These are phyloP conservation scores for Muntiacus muntjak DNA, from an alignment of 2,113 vertebrate genomes.

Conservation along the genomic window DNA sequence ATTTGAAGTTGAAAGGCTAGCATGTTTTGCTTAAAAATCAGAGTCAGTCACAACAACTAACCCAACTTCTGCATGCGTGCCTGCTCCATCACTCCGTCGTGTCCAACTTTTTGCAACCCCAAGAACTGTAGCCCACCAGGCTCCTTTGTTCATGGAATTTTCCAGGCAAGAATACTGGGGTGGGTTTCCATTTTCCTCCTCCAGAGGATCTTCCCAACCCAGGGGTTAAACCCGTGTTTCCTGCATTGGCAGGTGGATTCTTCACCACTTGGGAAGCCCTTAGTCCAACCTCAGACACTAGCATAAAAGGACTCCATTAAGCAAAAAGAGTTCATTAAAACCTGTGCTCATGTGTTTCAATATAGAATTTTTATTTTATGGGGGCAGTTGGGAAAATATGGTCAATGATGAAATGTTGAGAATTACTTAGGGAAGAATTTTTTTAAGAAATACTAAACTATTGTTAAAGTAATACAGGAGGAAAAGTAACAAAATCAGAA, in stretches of 20 bases:
- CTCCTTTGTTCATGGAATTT: background rate
- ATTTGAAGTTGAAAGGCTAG: background rate
- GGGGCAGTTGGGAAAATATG: background rate
- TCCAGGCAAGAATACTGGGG: background rate
- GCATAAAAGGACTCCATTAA: slow-evolving; percentile 19
- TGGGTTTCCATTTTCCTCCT: background rate
- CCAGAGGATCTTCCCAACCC: background rate
- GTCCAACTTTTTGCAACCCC: background rate
- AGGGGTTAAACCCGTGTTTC: background rate
- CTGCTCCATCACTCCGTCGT: background rate
- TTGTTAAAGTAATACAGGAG: background rate
- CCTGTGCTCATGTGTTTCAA: background rate
- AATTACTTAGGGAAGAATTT: slow-evolving; percentile 19
- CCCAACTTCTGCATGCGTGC: background rate
- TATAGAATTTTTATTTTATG: slow-evolving; percentile 34
- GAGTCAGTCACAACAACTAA: slow-evolving; percentile 34
- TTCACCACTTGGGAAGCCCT: background rate
- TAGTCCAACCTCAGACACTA: slow-evolving; percentile 36
- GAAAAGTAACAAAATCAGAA: background rate
- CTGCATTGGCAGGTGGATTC: background rate
- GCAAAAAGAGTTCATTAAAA: slow-evolving; percentile 27
- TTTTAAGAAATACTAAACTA: slow-evolving; percentile 31
- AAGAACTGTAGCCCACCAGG: background rate
- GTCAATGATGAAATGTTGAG: slow-evolving; percentile 23
- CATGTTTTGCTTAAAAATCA: slow-evolving; percentile 30